Evolutionary conservation across 2,888 invertebrate species (phyloP).

Genomic region (Odontothrips loti): DNA sequence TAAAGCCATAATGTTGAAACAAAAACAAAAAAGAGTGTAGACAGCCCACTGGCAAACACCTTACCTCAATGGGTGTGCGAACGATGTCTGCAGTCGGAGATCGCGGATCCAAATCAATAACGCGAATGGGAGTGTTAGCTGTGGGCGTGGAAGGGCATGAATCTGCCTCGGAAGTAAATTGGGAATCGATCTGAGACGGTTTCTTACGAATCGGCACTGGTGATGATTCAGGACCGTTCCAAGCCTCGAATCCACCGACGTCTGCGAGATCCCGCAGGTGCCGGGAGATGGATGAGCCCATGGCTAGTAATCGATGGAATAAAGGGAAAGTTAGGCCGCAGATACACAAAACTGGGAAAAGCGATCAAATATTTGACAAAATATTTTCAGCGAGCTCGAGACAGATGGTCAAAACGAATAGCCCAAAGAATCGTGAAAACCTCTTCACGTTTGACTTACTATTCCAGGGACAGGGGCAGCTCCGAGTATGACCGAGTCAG

Average conservation of each 20-base stretch:
- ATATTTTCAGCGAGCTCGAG: not conserved
- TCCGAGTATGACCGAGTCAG: not conserved
- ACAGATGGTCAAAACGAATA: not conserved
- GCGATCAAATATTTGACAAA: not conserved
- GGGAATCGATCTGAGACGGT: not conserved
- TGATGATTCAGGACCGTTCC: not conserved
- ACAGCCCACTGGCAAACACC: no score
- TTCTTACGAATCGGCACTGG: not conserved
- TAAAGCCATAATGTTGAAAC: not conserved
- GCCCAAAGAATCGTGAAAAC: not conserved
- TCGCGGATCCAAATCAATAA: not conserved
- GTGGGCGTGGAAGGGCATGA: constrained; percentile 9
- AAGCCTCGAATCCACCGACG: not conserved
- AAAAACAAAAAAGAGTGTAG: no score
- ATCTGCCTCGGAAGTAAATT: not conserved
- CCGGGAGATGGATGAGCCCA: not conserved
- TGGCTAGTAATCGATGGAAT: not conserved
- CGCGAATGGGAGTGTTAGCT: not conserved
- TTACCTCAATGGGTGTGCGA: not conserved
- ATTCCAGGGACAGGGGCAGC: not conserved
- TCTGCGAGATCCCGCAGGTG: not conserved
- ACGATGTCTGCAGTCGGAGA: not conserved
- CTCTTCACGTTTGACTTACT: not conserved
- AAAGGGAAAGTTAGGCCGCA: not conserved
- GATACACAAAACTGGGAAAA: not conserved